Evolutionary conservation across 2,797 vertebrate species (phyloP), one percentile per base, ranked within the genome.

Genomic region (Orestias chungarensis): DNA sequence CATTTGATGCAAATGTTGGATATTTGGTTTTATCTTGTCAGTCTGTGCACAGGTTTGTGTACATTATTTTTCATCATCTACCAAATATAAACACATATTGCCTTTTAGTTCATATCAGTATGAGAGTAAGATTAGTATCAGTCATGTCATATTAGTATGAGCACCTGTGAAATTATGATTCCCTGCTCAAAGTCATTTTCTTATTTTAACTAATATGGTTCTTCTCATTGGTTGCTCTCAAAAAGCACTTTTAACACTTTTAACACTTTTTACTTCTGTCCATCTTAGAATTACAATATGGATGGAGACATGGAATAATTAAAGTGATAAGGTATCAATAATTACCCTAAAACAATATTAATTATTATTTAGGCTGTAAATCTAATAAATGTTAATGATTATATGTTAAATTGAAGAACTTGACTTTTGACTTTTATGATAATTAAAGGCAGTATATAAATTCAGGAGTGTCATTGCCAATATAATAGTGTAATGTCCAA

Each of bases 181-280:
- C 9, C 57, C 18, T 23, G 23, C 33, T 29, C 38, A 20, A 18
- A 61, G 11, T 62, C 35, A n/a, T 38, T 61, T 62, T 35, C 59
- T 62, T 40, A 10, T 40, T 12, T 62, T 40, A 62, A 11, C 10
- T 61, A 61, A 61, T 33, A 38, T 31, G 33, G 31, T 11, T 40
- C 25, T 62, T 62, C 59, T 40, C 25, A 62, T 62, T 40, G 35
- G 59, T 40, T n/a, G 35, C 38, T 40, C 59, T 38, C 59, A 40
- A 35, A 25, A 62, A 62, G 35, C 23, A 62, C 12, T 33, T 59
- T 59, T n/a, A n/a, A 35, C 55, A 59, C 18, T 61, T 38, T 23
- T 12, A 18, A 38, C 35, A 59, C n/a, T n/a, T n/a, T n/a, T n/a
- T n/a, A n/a, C n/a, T n/a, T n/a, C n/a, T n/a, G n/a, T n/a, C n/a